Evolutionary conservation across 2,888 invertebrate species (phyloP), one percentile per base, ranked within the genome.

Genomic region (Chymomyza fuscimana): DNA sequence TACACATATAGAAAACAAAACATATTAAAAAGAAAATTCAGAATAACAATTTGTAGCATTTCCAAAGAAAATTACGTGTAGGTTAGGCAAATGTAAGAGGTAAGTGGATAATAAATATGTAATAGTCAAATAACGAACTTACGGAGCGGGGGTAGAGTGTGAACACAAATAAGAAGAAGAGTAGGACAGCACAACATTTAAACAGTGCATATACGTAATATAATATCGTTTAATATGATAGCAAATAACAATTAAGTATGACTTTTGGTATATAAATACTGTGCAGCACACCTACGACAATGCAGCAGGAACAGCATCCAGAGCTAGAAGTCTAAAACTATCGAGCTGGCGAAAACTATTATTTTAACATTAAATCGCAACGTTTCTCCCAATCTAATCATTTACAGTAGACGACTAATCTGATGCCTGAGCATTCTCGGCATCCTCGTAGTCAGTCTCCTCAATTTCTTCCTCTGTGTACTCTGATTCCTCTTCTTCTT

Each of bases 161-260:
- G 90, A 86, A 88, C 84, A 82, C 88, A 90, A 90, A 89, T 89
- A 90, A 90, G 40, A 46, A 90, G 90, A 90, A 90, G 88, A 87
- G 69, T 51, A 68, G 77, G 77, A 85, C 77, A 81, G 63, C 73
- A 73, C 40, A 63, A 74, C 54, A 73, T 69, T 68, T 74, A 81
- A 68, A 79, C 84, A 79, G 74, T 73, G 77, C 79, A 77, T 81
- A 81, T 84, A 79, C 86, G 74, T 76, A 85, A 82, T 76, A 9
- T 32, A 19, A 72, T 73, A 65, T 58, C 59, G 60, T 51, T 66
- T 58, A 40, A 19, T 68, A 69, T 70, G 61, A 70, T 75, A 56
- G 5, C 58, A 58, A 58, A 65, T 64, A 65, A 65, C 65, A 75
- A 46, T 46, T 12, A 12, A 46, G 1, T 46, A 46, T 46, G 40